Conservation (phyloP, 2,113 vertebrate genomes). For the Lampris megalopsis region DNA sequence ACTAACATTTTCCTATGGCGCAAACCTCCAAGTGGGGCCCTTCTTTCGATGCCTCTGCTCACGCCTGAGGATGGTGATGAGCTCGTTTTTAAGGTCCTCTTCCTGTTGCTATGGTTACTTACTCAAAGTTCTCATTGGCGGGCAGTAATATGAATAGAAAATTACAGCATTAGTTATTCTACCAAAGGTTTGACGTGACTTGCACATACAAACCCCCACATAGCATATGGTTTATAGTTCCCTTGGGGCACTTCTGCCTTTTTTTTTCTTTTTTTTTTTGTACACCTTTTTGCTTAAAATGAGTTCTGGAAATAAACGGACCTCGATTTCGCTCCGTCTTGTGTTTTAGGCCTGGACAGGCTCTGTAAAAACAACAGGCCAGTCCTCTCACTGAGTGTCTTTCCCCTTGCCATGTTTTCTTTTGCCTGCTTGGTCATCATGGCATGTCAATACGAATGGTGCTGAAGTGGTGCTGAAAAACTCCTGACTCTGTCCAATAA, state of each 20-base stretch:
- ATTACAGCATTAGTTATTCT: constrained; percentile 37
- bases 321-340: constrained; percentile 53
- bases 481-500: constrained; percentile 72
- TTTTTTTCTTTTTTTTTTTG: constrained; percentile 20
- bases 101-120: constrained; percentile 48
- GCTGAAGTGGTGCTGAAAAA: constrained; percentile 69
- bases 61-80: constrained; percentile 53
- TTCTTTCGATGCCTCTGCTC: constrained; percentile 45
- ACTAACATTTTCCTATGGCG: constrained; percentile 79
- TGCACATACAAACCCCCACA: constrained; percentile 27
- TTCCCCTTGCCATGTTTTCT: constrained; percentile 71
- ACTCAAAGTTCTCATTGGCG: constrained; percentile 9
- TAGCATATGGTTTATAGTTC: constrained; percentile 33
- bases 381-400: constrained; percentile 61
- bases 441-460: constrained; percentile 70
- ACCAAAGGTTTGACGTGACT: constrained; percentile 31
- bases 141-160: constrained; percentile 31
- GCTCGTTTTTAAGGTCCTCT: constrained; percentile 40
- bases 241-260: constrained; percentile 28
- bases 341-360: constrained; percentile 56
- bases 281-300: constrained; percentile 24
- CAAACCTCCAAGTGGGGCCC: constrained; percentile 74
- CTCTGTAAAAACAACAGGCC: constrained; percentile 70
- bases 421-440: constrained; percentile 75
- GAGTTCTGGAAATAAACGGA: constrained; percentile 60